These are phyloP conservation scores for Pherbina coryleti DNA, from an alignment of 2,888 invertebrate species.

Conservation along the genomic window DNA sequence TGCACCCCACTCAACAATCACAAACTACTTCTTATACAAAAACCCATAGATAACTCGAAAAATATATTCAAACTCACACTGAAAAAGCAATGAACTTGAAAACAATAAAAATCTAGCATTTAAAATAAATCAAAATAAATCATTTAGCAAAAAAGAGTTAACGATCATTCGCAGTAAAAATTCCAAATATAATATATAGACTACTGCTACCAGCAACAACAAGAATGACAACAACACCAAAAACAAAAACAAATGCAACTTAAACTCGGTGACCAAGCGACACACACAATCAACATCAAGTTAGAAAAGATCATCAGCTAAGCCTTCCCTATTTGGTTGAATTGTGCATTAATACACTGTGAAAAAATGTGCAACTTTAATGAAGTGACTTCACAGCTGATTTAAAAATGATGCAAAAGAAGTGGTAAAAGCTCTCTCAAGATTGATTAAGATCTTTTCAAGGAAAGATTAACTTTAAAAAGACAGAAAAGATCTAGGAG, in stretches of 20 bases:
- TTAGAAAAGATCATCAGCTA: background rate
- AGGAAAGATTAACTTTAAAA: too few species aligned
- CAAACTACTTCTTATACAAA: too few species aligned
- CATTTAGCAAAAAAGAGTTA: background rate
- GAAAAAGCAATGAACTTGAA: conserved; percentile 1
- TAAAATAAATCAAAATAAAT: too few species aligned
- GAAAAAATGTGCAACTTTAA: background rate
- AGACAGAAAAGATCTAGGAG: too few species aligned
- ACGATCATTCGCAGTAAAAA: background rate
- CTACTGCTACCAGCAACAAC: too few species aligned
- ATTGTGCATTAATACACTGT: background rate
- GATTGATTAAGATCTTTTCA: too few species aligned
- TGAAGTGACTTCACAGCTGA: too few species aligned
- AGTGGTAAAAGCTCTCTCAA: too few species aligned
- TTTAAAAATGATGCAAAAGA: too few species aligned
- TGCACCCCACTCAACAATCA: too few species aligned
- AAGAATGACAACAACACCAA: background rate
- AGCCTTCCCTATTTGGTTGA: background rate
- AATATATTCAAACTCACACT: too few species aligned
- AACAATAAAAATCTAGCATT: background rate
- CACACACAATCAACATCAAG: background rate
- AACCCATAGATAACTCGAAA: too few species aligned
- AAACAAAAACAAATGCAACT: background rate
- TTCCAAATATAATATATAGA: background rate
- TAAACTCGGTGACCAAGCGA: conserved; percentile 22